A percentile compares a stretch with the other conserved stretches of the same genome.
Evolutionary conservation across 2,113 vertebrate genomes (phyloP).

Genomic region (Aptenodytes forsteri): DNA sequence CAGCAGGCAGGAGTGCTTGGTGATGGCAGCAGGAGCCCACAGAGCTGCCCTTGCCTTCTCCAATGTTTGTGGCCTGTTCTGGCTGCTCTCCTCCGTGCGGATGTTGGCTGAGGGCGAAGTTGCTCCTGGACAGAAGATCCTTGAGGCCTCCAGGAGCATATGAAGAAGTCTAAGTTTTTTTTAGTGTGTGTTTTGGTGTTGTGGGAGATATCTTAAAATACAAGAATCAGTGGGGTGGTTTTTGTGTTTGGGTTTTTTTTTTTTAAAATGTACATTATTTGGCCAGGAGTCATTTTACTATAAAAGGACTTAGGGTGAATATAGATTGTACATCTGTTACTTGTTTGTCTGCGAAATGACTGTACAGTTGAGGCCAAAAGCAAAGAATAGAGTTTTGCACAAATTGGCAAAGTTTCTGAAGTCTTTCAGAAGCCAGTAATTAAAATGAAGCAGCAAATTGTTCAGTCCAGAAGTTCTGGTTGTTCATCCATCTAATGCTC

Average conservation of each 20-base stretch:
- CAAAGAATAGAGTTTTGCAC: slow-evolving; percentile 50
- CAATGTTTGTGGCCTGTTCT: fast-evolving
- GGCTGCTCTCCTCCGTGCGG: fast-evolving
- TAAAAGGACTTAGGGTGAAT: slow-evolving; percentile 47
- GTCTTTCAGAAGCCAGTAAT: slow-evolving; percentile 48
- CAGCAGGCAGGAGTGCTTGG: background rate
- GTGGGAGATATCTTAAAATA: background rate
- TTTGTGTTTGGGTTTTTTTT: background rate
- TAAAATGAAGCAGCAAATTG: slow-evolving; percentile 42
- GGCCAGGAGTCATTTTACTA: slow-evolving; percentile 7
- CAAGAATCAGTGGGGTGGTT: background rate
- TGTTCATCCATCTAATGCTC: background rate
- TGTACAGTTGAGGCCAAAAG: slow-evolving; percentile 2
- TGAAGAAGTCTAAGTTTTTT: background rate
- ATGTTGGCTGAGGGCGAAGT: background rate
- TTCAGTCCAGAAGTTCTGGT: background rate
- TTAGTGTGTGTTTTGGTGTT: background rate
- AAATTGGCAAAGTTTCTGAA: slow-evolving; percentile 36
- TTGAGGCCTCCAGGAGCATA: background rate
- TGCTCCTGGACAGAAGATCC: background rate
- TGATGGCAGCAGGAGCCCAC: background rate
- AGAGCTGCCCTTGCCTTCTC: background rate
- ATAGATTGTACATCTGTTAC: slow-evolving; percentile 50
- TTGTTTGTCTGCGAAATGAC: slow-evolving; percentile 26
- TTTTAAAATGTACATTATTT: background rate